phyloP scores from a whole-genome alignment of 64 coral and sea anemone species.

The Trachythela sp. region DNA sequence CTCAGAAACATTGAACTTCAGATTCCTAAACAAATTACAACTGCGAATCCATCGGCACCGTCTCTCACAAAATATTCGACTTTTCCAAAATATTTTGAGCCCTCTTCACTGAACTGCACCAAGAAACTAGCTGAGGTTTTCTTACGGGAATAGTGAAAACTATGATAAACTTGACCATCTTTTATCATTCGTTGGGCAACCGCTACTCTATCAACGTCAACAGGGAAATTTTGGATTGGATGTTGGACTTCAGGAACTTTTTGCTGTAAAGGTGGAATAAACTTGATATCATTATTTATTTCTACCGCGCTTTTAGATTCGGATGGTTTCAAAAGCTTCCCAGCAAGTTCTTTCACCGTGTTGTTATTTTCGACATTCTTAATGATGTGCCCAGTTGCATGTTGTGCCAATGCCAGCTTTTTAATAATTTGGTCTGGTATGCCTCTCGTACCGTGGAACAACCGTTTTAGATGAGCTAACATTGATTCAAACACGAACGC shows the following conservation, averaged over 20 bases:
- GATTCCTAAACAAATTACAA: not conserved
- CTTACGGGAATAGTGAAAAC: not conserved
- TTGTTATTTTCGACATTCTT: too few relatives aligned
- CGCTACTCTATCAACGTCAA: not conserved
- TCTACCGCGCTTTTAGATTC: not conserved
- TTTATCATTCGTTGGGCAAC: not conserved
- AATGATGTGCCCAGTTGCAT: conserved; percentile 34
- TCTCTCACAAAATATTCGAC: not conserved
- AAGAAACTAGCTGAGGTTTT: not conserved
- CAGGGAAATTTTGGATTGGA: not conserved
- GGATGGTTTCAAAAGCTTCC: conserved; percentile 31
- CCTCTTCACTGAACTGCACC: not conserved
- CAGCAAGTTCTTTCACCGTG: conserved; percentile 35
- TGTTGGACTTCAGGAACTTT: too few relatives aligned
- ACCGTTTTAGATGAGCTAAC: conserved; percentile 56
- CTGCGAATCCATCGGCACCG: not conserved
- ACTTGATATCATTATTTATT: too few relatives aligned
- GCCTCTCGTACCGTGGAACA: conserved; percentile 66
- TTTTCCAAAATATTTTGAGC: not conserved
- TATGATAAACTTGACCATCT: not conserved
- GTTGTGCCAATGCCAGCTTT: conserved; percentile 50
- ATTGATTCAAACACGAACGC: conserved; percentile 67
- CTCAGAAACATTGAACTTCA: not conserved
- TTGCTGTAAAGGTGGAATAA: too few relatives aligned
- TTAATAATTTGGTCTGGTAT: conserved; percentile 64